Conservation (phyloP, 2,797 vertebrate genomes). For the Poeciliopsis gracilis region DNA sequence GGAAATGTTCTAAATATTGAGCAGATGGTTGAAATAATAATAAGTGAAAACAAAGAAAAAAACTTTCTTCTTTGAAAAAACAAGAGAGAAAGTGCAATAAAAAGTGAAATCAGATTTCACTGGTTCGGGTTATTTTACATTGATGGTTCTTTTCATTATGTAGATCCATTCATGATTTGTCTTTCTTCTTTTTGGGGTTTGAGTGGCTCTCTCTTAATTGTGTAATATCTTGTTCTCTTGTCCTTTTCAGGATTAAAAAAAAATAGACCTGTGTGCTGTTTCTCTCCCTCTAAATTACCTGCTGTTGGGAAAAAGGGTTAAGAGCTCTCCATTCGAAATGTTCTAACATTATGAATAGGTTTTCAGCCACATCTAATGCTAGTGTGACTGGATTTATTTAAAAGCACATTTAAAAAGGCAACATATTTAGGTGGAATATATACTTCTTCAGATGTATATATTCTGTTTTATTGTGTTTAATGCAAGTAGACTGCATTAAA, state of each 20-base stretch:
- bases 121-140: neutral
- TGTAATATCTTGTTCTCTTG: neutral
- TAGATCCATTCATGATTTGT: neutral
- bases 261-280: neutral
- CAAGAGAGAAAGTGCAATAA: neutral
- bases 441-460: neutral
- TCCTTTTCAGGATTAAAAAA: neutral
- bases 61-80: too few relatives aligned
- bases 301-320: neutral
- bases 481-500: neutral
- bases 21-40: neutral
- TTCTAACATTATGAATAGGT: neutral
- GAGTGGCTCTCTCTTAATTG: neutral
- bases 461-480: too few relatives aligned
- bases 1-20: neutral
- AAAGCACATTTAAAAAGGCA: neutral
- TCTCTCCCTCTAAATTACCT: neutral
- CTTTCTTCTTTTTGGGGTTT: neutral
- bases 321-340: neutral
- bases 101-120: neutral
- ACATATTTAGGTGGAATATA: neutral
- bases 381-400: neutral
- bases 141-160: neutral
- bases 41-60: neutral
- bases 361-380: neutral